Evolutionary conservation across 2,797 vertebrate genomes (phyloP).

Genomic region (Acropternis orthonyx): DNA sequence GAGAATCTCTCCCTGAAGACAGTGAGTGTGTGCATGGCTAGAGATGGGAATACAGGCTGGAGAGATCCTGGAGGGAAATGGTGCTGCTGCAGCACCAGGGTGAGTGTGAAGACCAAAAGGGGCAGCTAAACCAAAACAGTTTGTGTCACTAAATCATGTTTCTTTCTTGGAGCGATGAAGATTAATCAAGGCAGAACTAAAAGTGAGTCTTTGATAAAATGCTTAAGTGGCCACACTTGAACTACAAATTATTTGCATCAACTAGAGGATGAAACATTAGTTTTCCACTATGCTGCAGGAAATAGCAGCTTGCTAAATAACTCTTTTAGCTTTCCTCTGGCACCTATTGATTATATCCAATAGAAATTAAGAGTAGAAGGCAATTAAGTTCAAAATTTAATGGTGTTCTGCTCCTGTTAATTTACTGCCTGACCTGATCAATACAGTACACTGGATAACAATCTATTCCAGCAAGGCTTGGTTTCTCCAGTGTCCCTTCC

Average conservation of each 20-base stretch:
- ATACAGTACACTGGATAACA: slow-evolving; percentile 75
- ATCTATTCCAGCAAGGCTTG: slow-evolving; percentile 66
- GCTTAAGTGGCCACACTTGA: slow-evolving; percentile 46
- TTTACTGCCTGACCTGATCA: slow-evolving; percentile 81
- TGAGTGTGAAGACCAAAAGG: background rate
- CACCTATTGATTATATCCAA: slow-evolving; percentile 81
- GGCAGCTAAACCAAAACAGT: background rate
- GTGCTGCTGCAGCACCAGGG: background rate
- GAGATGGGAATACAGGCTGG: background rate
- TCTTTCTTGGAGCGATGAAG: background rate
- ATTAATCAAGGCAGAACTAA: slow-evolving; percentile 36
- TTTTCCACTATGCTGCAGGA: slow-evolving; percentile 68
- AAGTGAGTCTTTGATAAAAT: slow-evolving; percentile 56
- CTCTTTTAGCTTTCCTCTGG: slow-evolving; percentile 75
- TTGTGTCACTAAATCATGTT: background rate
- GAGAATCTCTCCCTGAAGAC: background rate
- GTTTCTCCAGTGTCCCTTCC: slow-evolving; percentile 48
- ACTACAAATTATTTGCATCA: slow-evolving; percentile 57
- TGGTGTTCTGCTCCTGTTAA: slow-evolving; percentile 79
- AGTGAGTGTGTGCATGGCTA: background rate
- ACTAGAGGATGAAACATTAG: slow-evolving; percentile 67
- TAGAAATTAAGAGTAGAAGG: slow-evolving; percentile 82
- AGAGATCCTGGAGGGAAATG: background rate
- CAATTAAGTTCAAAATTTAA: slow-evolving; percentile 85
- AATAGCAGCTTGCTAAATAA: slow-evolving; percentile 74